Evolutionary conservation across 1,140 invertebrate species (phyloP).

Genomic region (Ditylenchus dipsaci): DNA sequence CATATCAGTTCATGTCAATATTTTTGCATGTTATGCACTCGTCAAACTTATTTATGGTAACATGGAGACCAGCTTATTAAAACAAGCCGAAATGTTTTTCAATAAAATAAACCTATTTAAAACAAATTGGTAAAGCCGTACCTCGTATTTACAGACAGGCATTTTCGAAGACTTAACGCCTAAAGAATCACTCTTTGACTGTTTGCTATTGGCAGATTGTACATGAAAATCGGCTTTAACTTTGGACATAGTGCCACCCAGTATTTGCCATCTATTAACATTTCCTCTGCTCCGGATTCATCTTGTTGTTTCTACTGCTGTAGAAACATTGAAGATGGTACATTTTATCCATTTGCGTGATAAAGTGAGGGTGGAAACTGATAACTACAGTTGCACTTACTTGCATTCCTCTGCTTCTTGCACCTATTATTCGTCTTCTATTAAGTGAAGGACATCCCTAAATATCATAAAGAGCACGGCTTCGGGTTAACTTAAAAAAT

Average conservation of each 20-base stretch:
- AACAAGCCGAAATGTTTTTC: no score
- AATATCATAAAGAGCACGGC: no score
- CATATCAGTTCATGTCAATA: no score
- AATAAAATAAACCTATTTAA: no score
- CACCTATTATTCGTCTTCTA: background rate
- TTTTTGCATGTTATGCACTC: no score
- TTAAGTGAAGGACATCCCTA: background rate
- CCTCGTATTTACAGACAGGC: conserved; percentile 8
- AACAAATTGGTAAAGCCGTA: background rate
- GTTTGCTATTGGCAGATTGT: no score
- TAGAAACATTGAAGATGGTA: conserved; percentile 8
- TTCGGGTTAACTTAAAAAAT: no score
- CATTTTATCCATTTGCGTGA: conserved; percentile 11
- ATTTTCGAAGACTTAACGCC: background rate
- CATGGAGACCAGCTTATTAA: no score
- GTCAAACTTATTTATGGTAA: no score
- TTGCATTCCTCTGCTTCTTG: background rate
- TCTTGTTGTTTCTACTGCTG: background rate
- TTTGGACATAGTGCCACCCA: background rate
- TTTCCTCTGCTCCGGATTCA: background rate
- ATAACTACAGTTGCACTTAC: background rate
- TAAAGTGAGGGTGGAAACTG: conserved; percentile 11
- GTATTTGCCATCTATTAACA: background rate
- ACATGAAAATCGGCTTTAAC: background rate
- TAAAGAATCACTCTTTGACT: background rate